phyloP scores from a whole-genome alignment of 2,888 invertebrate species.

The Lasioglossum villosulum region DNA sequence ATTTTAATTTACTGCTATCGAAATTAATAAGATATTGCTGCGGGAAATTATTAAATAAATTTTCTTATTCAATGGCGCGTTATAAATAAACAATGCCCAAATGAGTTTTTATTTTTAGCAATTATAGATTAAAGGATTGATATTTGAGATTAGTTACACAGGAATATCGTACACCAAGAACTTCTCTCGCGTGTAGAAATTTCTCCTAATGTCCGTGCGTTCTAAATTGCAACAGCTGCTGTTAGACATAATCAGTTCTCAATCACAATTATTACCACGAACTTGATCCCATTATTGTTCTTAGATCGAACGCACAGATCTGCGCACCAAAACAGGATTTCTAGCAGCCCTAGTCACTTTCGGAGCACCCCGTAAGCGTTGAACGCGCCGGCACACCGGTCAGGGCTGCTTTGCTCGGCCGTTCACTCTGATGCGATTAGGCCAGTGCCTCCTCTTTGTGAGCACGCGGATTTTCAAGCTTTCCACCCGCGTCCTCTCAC shows the following conservation, averaged over 20 bases:
- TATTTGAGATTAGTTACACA: not conserved
- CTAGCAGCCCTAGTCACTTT: not conserved
- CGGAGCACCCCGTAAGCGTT: constrained; percentile 12
- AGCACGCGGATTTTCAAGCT: constrained; percentile 68
- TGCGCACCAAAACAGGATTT: not conserved
- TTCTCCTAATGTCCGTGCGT: not conserved
- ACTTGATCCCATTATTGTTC: not conserved
- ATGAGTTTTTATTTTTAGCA: too few species aligned
- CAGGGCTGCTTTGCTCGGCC: constrained; percentile 66
- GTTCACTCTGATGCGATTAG: constrained; percentile 77
- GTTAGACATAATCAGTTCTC: not conserved
- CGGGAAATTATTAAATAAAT: too few species aligned
- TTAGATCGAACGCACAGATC: not conserved
- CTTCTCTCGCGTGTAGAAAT: too few species aligned
- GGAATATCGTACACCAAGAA: too few species aligned
- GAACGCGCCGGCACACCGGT: constrained; percentile 39
- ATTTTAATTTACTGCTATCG: too few species aligned
- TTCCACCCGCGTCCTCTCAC: constrained; percentile 26
- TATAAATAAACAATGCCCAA: too few species aligned
- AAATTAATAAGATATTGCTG: too few species aligned
- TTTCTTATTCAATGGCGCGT: too few species aligned
- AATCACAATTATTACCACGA: not conserved
- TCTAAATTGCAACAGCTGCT: not conserved
- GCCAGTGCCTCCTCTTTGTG: constrained; percentile 70
- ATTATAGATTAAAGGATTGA: too few species aligned